Percentiles rank a stretch among this genome's conserved stretches.
Evolutionary conservation across 2,113 vertebrate species (phyloP).

Genomic region (Forbesichthys agassizii): DNA sequence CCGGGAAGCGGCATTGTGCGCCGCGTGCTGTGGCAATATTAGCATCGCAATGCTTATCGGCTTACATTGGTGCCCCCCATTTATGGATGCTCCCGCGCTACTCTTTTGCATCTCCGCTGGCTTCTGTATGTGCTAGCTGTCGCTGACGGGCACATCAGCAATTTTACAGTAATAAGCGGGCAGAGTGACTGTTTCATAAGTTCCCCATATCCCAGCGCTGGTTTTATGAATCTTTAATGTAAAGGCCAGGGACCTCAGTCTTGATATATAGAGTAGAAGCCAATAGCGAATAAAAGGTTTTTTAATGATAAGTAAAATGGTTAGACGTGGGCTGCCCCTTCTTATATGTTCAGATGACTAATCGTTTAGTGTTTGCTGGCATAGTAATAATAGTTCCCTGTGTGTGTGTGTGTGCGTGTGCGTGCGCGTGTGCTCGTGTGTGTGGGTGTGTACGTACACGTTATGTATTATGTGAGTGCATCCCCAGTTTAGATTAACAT

Average conservation of each 20-base stretch:
- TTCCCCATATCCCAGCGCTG: constrained; percentile 56
- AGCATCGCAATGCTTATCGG: constrained; percentile 66
- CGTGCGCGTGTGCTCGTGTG: no score
- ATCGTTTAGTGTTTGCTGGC: constrained; percentile 10
- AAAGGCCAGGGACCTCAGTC: constrained; percentile 58
- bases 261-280: constrained; percentile 60
- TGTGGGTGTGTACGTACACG: no score
- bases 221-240: constrained; percentile 66
- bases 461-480: no score
- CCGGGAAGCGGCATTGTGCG: constrained; percentile 32
- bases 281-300: constrained; percentile 48
- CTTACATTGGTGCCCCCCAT: constrained; percentile 71
- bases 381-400: not conserved
- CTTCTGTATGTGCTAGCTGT: constrained; percentile 48
- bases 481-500: no score
- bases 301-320: constrained; percentile 50
- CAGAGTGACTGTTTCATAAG: constrained; percentile 60
- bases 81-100: constrained; percentile 48
- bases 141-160: constrained; percentile 56
- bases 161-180: constrained; percentile 68
- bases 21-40: constrained; percentile 63
- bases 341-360: constrained; percentile 24
- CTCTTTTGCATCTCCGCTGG: constrained; percentile 59
- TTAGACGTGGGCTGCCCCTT: constrained; percentile 37
- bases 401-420: no score